Percentiles rank a stretch among this genome's conserved stretches.
Evolutionary conservation across 2,797 vertebrate genomes (phyloP).

Genomic region (Fistularia tabacaria): DNA sequence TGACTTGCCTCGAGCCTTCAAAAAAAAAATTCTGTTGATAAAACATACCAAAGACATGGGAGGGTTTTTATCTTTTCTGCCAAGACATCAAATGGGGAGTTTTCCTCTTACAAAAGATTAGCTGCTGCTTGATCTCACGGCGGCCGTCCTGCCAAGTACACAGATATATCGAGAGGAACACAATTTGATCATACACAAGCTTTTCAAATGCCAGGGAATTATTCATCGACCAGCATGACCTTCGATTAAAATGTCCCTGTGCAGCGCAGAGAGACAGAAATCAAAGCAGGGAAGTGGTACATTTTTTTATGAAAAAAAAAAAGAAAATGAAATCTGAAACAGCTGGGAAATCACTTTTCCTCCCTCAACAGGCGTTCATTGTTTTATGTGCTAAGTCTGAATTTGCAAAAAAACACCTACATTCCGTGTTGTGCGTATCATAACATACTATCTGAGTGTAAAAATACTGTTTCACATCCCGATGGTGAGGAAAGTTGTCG

Average conservation of each 20-base stretch:
- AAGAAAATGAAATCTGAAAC: background rate
- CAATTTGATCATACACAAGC: constrained; percentile 32
- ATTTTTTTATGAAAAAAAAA: background rate
- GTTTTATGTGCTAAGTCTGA: too few relatives aligned
- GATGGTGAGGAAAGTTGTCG: constrained; percentile 24
- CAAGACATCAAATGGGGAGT: constrained; percentile 53
- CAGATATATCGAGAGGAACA: constrained; percentile 42
- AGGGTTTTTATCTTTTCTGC: constrained; percentile 48
- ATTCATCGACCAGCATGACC: constrained; percentile 19
- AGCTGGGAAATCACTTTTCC: constrained; percentile 4
- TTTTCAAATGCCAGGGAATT: constrained; percentile 33
- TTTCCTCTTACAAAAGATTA: constrained; percentile 53
- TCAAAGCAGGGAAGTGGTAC: constrained; percentile 8
- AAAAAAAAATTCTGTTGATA: constrained; percentile 42
- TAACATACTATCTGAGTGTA: background rate
- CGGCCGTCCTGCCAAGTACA: constrained; percentile 41
- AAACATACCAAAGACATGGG: constrained; percentile 48
- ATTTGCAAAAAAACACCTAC: background rate
- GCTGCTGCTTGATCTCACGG: constrained; percentile 54
- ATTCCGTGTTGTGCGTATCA: background rate
- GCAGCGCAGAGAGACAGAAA: constrained; percentile 18
- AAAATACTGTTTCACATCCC: constrained; percentile 18
- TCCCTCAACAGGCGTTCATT: background rate
- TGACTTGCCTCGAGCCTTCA: constrained; percentile 23
- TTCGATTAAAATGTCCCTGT: constrained; percentile 35